Conservation (phyloP, 2,113 vertebrate species). For the Leptocoma aspasia region DNA sequence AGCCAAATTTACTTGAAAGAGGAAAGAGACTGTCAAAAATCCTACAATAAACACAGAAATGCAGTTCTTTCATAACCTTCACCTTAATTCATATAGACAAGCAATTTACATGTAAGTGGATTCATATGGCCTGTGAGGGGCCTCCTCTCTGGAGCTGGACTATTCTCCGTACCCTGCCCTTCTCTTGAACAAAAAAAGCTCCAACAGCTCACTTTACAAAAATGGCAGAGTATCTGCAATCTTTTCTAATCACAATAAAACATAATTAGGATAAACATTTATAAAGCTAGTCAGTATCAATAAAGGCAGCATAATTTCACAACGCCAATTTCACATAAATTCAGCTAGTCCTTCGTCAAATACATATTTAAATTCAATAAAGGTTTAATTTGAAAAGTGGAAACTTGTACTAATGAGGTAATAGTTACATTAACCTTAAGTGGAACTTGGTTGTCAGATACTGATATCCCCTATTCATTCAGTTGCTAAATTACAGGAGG, state of each 20-base stretch:
- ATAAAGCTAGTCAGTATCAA: slow-evolving; percentile 65
- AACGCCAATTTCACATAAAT: slow-evolving; percentile 28
- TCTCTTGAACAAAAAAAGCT: neutral
- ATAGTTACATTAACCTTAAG: slow-evolving; percentile 59
- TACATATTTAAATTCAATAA: slow-evolving; percentile 35
- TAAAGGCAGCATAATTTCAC: slow-evolving; percentile 58
- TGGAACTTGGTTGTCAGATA: slow-evolving; percentile 66
- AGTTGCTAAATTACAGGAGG: slow-evolving; percentile 66
- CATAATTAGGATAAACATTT: slow-evolving; percentile 73
- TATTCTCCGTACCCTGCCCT: slow-evolving; percentile 62
- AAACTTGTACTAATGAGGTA: slow-evolving; percentile 67
- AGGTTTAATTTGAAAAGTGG: slow-evolving; percentile 43
- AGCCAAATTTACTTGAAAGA: slow-evolving; percentile 90
- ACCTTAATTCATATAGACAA: slow-evolving; percentile 87
- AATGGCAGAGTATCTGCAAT: slow-evolving; percentile 65
- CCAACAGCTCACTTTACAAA: slow-evolving; percentile 52
- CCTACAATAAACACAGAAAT: slow-evolving; percentile 84
- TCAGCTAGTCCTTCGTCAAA: slow-evolving; percentile 46
- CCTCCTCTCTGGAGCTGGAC: slow-evolving; percentile 57
- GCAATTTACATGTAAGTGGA: slow-evolving; percentile 91
- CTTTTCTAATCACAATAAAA: slow-evolving; percentile 71
- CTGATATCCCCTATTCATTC: slow-evolving; percentile 47
- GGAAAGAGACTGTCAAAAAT: slow-evolving; percentile 90
- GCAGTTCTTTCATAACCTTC: slow-evolving; percentile 83
- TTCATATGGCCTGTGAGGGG: slow-evolving; percentile 81